These are phyloP conservation scores for Anthrax anthrax DNA, from an alignment of 2,888 invertebrate species.

Conservation along the genomic window DNA sequence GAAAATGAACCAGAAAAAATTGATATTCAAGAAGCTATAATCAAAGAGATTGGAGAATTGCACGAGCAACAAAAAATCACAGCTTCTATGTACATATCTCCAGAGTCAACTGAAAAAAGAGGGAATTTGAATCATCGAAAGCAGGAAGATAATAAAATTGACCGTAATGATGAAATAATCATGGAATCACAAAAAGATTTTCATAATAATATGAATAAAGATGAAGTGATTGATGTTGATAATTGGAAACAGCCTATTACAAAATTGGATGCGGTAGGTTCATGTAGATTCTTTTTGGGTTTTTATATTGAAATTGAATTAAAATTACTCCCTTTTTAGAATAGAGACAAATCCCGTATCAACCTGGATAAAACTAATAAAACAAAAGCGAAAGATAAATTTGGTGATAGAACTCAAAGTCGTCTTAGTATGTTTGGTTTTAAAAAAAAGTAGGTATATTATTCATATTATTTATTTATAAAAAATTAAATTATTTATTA, in stretches of 20 bases:
- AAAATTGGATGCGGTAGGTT: background rate
- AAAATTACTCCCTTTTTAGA: too few relatives aligned
- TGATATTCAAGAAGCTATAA: background rate
- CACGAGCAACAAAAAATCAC: background rate
- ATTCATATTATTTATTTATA: slow-evolving; percentile 16
- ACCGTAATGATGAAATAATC: too few relatives aligned
- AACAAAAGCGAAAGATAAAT: slow-evolving; percentile 7
- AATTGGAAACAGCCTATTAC: too few relatives aligned
- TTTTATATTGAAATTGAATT: too few relatives aligned
- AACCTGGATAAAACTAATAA: slow-evolving; percentile 4
- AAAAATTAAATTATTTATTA: too few relatives aligned
- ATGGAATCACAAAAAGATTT: too few relatives aligned
- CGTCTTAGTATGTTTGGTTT: slow-evolving; percentile 53
- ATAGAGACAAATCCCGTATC: background rate
- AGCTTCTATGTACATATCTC: slow-evolving; percentile 3
- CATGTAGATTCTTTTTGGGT: too few relatives aligned
- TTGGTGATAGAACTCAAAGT: slow-evolving; percentile 35
- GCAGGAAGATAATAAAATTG: slow-evolving; percentile 14
- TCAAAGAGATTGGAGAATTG: background rate
- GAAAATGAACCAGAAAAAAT: background rate
- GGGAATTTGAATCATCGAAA: slow-evolving; percentile 22
- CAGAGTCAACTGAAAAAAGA: slow-evolving; percentile 14
- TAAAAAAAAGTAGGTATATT: slow-evolving; percentile 41
- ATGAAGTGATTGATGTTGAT: slow-evolving; percentile 2
- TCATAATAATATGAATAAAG: slow-evolving; percentile 12